Percentiles rank a stretch among this genome's conserved stretches.
Evolutionary conservation across 2,113 vertebrate genomes (phyloP).

Genomic region (Spheniscus mendiculus): DNA sequence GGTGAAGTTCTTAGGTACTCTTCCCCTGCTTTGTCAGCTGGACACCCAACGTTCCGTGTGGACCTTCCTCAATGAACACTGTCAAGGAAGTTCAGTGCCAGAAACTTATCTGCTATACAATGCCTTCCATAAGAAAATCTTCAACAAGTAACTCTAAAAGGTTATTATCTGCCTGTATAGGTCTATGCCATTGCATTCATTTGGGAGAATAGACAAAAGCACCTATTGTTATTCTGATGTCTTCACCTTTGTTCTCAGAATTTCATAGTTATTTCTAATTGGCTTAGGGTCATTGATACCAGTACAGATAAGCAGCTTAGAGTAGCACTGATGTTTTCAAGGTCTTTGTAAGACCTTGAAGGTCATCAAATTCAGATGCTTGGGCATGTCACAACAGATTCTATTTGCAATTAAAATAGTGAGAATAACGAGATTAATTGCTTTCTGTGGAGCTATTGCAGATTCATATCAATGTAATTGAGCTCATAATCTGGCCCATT

Average conservation of each 20-base stretch:
- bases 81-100: not conserved
- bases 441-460: slow-evolving; percentile 15
- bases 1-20: not conserved
- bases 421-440: slow-evolving; percentile 48
- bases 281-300: not conserved
- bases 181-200: not conserved
- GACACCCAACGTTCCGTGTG: not conserved
- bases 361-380: not conserved
- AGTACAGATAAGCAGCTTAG: not conserved
- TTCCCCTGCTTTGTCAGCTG: not conserved
- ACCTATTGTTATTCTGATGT: not conserved
- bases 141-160: not conserved
- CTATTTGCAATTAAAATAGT: slow-evolving; percentile 17
- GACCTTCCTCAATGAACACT: not conserved
- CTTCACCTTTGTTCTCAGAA: not conserved
- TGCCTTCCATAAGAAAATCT: not conserved
- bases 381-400: not conserved
- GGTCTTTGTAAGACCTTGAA: not conserved
- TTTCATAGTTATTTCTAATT: not conserved
- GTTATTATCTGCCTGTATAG: not conserved
- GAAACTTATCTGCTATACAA: not conserved
- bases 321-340: not conserved
- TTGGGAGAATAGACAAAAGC: not conserved
- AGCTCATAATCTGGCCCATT: slow-evolving; percentile 31
- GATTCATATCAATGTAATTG: slow-evolving; percentile 43